These are phyloP conservation scores for Poeciliopsis turneri DNA, from an alignment of 2,797 vertebrate species.

Conservation along the genomic window DNA sequence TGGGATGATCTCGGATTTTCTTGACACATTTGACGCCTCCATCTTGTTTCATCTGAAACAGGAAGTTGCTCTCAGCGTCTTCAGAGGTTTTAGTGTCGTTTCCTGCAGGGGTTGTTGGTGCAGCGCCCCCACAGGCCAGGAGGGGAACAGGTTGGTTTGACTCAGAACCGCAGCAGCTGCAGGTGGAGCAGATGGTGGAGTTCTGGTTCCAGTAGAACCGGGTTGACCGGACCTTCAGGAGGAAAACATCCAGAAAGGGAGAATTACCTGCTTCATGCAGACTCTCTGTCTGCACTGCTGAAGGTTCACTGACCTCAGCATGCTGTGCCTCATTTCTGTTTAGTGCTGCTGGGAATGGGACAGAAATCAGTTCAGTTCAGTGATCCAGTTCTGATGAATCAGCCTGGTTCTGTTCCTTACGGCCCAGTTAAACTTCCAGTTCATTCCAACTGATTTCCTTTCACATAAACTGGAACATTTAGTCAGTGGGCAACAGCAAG, in stretches of 20 bases:
- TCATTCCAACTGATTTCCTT: no score
- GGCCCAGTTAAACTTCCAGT: no score
- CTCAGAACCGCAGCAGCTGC: no score
- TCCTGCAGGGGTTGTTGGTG: neutral
- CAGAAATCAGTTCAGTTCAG: neutral
- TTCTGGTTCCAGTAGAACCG: neutral
- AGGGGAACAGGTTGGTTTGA: neutral
- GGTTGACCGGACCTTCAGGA: neutral
- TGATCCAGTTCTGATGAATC: neutral
- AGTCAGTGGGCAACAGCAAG: no score
- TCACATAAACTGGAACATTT: no score
- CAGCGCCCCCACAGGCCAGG: no score
- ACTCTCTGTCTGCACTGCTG: neutral
- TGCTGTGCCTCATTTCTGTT: neutral
- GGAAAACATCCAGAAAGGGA: neutral
- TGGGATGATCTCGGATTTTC: no score
- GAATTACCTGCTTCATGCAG: neutral
- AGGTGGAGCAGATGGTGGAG: no score
- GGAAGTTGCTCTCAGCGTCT: neutral
- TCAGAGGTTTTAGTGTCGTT: no score
- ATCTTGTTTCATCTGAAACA: neutral
- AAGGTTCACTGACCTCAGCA: neutral
- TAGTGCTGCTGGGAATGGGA: no score
- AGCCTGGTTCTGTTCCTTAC: neutral
- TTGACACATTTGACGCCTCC: no score